Conservation (phyloP, 2,888 invertebrate genomes). For the Rhamphomyia laevipes region DNA sequence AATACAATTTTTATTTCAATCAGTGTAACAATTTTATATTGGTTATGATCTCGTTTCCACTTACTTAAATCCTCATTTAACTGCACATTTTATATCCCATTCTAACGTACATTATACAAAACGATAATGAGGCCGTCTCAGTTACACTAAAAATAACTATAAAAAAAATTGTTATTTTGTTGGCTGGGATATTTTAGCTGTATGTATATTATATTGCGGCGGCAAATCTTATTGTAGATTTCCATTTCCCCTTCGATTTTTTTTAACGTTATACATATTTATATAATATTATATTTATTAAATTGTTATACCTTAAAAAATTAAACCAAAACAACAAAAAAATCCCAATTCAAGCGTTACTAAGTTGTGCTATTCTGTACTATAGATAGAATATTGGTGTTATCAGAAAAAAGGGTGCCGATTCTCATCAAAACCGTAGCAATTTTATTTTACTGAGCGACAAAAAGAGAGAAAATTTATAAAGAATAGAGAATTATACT, state of each 20-base stretch:
- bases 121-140: conserved; percentile 38
- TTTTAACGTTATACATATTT: too few species aligned
- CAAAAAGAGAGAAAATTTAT: too few species aligned
- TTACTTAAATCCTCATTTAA: conserved; percentile 40
- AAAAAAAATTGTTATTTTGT: conserved; percentile 24
- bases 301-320: background rate
- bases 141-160: conserved; percentile 37
- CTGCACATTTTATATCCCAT: conserved; percentile 38
- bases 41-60: conserved; percentile 40
- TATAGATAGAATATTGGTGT: too few species aligned
- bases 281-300: too few species aligned
- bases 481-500: too few species aligned
- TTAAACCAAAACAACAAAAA: background rate
- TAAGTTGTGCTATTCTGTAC: conserved; percentile 13
- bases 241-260: background rate
- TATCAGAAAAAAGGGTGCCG: too few species aligned
- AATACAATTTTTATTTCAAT: conserved; percentile 29
- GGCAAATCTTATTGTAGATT: background rate
- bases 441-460: too few species aligned
- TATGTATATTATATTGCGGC: background rate
- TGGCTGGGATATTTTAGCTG: background rate
- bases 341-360: conserved; percentile 13
- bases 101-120: conserved; percentile 33
- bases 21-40: conserved; percentile 38
- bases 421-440: too few species aligned